phyloP scores from a whole-genome alignment of 2,888 invertebrate species.

The Caenorhabditis zanzibari region DNA sequence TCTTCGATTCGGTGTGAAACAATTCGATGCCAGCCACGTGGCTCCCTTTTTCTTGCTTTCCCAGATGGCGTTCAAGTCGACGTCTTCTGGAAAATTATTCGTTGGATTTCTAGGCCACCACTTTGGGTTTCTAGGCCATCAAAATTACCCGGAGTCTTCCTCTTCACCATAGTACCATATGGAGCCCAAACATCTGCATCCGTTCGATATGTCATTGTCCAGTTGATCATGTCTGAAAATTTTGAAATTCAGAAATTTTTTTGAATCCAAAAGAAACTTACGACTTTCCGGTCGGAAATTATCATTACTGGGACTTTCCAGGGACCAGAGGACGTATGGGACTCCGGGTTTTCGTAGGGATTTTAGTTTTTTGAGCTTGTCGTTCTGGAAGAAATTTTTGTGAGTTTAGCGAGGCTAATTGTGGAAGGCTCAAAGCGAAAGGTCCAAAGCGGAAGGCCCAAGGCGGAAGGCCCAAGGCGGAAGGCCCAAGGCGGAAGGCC shows the following conservation, averaged over 20 bases:
- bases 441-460: too few relatives aligned
- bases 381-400: conserved; percentile 11
- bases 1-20: conserved; percentile 57
- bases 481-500: too few relatives aligned
- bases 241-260: background rate
- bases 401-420: too few relatives aligned
- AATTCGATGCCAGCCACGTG: conserved; percentile 69
- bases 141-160: conserved; percentile 31
- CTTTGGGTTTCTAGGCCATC: background rate
- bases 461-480: too few relatives aligned
- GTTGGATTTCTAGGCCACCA: background rate
- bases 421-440: too few relatives aligned
- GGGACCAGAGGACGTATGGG: conserved; percentile 71
- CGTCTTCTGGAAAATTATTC: conserved; percentile 25
- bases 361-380: conserved; percentile 31
- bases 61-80: conserved; percentile 63
- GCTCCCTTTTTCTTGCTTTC: conserved; percentile 44
- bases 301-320: conserved; percentile 73
- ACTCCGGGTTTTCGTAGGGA: conserved; percentile 43
- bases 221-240: conserved; percentile 70
- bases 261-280: conserved; percentile 52
- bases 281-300: conserved; percentile 65
- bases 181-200: conserved; percentile 71
- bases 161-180: conserved; percentile 62
- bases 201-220: conserved; percentile 74